Evolutionary conservation across 64 coral and sea anemone species (phyloP), one percentile per base, ranked within the genome.

Genomic region (Montipora capricornis): DNA sequence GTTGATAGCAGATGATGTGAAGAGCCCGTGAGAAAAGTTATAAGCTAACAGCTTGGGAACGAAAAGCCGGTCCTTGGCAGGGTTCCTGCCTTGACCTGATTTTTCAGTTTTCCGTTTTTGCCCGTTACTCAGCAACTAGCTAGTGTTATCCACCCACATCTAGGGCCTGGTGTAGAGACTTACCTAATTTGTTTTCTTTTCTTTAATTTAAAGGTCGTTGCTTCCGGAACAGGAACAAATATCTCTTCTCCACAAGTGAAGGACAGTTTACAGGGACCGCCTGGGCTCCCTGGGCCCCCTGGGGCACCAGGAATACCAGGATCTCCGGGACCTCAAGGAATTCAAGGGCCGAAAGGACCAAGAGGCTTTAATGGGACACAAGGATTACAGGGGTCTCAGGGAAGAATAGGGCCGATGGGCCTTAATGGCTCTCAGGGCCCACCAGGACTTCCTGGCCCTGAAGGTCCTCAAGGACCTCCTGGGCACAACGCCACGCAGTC

Each of bases 341-440:
- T 47, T 7, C 37, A 48, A 8, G 87, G 87, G 9, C 50, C 73
- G 4, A 0, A n/a, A 29, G 84, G 71, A 20, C 44, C 84, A 10
- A 82, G 55, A 64, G 84, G 84, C 37, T 19, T 44, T 6, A 77
- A 77, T 58, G 87, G 87, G 11, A 76, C 87, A 55, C 48, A 44
- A 88, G 87, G 87, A 68, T 50, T 71, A 77, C 73, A 19, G 55
- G 87, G 87, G 29, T 20, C 50, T 11, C 76, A 58, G 15, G 87
- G 87, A 6, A 45, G 12, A 6, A 75, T 55, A 29, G 74, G 74
- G 4, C 55, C 49, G 6, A 89, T 77, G 12, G 71, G 87, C 20
- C 14, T 89, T 15, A 79, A 77, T 4, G 87, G 87, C 51, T 77
- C 87, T 29, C 73, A 46, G 9, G 74, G 74, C 2, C 50, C 13